phyloP scores from a whole-genome alignment of 2,797 vertebrate species.

The Natrix natrix region DNA sequence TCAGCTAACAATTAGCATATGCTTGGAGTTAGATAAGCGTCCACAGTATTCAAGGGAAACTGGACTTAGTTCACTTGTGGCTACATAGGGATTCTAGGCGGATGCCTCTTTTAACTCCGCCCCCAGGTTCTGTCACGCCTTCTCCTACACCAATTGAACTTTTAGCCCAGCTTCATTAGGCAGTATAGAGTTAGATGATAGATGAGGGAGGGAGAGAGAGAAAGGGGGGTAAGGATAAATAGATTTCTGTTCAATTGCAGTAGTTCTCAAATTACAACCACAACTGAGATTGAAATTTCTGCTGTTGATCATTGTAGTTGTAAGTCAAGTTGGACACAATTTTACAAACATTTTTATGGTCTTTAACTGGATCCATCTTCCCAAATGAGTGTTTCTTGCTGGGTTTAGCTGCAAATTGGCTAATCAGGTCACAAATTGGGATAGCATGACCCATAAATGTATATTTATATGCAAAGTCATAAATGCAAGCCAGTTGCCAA shows the following conservation, averaged over 20 bases:
- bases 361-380: not conserved
- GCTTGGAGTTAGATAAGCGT: not conserved
- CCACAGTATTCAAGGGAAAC: not conserved
- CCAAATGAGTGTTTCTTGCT: not conserved
- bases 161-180: not conserved
- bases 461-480: not conserved
- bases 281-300: not conserved
- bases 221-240: not conserved
- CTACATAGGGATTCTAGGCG: not conserved
- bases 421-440: not conserved
- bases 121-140: not conserved
- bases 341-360: not conserved
- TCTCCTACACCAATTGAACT: not conserved
- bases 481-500: not conserved
- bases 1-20: not conserved
- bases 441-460: not conserved
- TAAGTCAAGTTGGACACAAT: not conserved
- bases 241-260: not conserved
- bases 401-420: not conserved
- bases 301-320: not conserved
- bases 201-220: too few relatives aligned
- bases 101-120: not conserved
- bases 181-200: not conserved
- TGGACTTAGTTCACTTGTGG: not conserved
- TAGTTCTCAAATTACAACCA: not conserved